These are phyloP conservation scores for Garra rufa DNA, from an alignment of 2,113 vertebrate species.

Conservation along the genomic window DNA sequence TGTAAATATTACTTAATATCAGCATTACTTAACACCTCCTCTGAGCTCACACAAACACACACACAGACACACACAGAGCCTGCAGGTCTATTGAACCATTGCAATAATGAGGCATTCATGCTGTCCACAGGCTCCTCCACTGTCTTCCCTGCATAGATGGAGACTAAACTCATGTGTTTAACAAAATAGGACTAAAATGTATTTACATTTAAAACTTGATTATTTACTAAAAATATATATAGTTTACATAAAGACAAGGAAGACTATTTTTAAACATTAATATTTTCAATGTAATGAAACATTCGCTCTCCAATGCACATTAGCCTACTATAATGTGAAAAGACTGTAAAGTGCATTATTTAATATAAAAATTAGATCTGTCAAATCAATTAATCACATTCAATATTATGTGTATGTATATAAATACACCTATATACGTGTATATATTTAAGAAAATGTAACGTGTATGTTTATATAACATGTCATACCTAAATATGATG, in stretches of 20 bases:
- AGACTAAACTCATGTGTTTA: neutral
- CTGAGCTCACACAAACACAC: neutral
- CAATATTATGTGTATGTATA: no score
- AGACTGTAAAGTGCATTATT: neutral
- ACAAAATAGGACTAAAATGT: neutral
- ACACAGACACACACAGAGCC: neutral
- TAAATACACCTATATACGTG: no score
- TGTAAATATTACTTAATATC: neutral
- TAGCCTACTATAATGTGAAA: neutral
- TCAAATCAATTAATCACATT: no score
- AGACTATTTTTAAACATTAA: neutral
- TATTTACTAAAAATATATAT: no score
- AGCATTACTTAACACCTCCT: conserved; percentile 1
- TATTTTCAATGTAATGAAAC: neutral
- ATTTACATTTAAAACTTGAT: neutral
- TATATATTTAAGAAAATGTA: no score
- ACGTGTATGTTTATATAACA: no score
- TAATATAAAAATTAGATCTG: no score
- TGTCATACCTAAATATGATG: no score
- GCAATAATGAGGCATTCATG: neutral
- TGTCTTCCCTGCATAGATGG: neutral
- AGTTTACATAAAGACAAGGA: neutral
- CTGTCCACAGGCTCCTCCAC: neutral
- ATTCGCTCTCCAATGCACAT: neutral
- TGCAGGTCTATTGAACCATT: neutral